phyloP scores from a whole-genome alignment of 2,797 vertebrate genomes.

The Phoeniculus purpureus region DNA sequence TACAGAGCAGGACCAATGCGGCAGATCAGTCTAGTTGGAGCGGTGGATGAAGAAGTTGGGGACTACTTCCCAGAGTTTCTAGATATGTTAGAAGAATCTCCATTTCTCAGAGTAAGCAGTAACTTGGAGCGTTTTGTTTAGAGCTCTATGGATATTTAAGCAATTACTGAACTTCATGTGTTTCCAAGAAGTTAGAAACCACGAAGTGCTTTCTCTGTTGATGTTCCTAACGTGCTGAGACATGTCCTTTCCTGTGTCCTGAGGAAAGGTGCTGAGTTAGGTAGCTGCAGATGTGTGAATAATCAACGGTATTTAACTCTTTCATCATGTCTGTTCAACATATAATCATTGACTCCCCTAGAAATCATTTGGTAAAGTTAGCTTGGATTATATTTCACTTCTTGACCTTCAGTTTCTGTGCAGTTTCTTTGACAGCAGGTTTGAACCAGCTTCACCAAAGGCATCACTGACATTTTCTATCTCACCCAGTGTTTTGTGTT shows the following conservation, averaged over 20 bases:
- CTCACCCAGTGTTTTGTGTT: constrained; percentile 49
- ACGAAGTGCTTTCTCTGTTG: neutral
- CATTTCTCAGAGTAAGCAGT: constrained; percentile 92
- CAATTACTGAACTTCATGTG: neutral
- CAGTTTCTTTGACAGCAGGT: neutral
- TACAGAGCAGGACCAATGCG: constrained; percentile 97
- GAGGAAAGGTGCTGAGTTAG: neutral
- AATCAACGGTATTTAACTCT: neutral
- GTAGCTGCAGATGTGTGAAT: neutral
- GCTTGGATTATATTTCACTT: neutral
- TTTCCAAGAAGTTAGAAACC: neutral
- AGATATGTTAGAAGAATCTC: constrained; percentile 98
- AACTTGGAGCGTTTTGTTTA: neutral
- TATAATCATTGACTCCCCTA: neutral
- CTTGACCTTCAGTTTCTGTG: neutral
- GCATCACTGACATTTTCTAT: neutral
- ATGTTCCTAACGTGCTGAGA: neutral
- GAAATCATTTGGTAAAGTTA: neutral
- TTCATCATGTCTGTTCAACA: neutral
- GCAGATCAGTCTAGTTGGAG: constrained; percentile 98
- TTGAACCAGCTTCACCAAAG: constrained; percentile 11
- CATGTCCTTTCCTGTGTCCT: neutral
- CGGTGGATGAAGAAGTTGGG: constrained; percentile 97
- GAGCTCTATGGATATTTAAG: neutral
- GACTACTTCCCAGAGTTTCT: constrained; percentile 98